Evolutionary conservation across 1,140 invertebrate species (phyloP), one percentile per base, ranked within the genome.

Genomic region (Maconellicoccus hirsutus): DNA sequence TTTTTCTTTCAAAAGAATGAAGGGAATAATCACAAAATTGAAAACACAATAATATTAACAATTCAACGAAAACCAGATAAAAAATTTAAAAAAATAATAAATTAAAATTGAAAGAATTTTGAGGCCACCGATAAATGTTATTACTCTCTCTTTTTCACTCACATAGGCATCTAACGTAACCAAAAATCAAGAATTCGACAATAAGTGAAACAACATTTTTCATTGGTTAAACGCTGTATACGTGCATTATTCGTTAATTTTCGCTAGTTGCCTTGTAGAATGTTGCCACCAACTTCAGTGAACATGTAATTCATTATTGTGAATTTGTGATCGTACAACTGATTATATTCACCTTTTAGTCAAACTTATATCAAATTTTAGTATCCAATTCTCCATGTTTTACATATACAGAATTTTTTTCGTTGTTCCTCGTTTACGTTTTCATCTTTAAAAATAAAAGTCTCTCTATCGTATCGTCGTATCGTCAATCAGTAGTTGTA

Each of bases 81-180:
- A 61, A 61, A 61, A 61, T 61, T 6, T 6, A 61, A 19, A 61
- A 16, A 61, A 61, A 61, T 10, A 61, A 19, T 19, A 61, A 61
- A n/a, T n/a, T 22, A 61, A 61, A 61, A 7, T 61, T 61, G 14
- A 22, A 61, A 16, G 59, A 61, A 61, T 61, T 61, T 61, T 61
- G 59, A 61, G 59, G 59, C 59, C 59, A 61, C 7, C 59, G 59
- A 61, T 61, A 61, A 61, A 61, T 61, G 59, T 61, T 61, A 61
- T 61, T 61, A 19, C 59, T 61, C 21, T n/a, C n/a, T 61, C 59
- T 61, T 19, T 61, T 61, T 61, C 59, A 61, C 59, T 61, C 59
- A 19, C 59, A 61, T n/a, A n/a, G n/a, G n/a, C n/a, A n/a, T n/a
- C n/a, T 61, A 61, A 61, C 59, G 59, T 61, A 61, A 61, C 59